These are phyloP conservation scores for Tipula helvola DNA, from an alignment of 2,888 invertebrate species.

Conservation along the genomic window DNA sequence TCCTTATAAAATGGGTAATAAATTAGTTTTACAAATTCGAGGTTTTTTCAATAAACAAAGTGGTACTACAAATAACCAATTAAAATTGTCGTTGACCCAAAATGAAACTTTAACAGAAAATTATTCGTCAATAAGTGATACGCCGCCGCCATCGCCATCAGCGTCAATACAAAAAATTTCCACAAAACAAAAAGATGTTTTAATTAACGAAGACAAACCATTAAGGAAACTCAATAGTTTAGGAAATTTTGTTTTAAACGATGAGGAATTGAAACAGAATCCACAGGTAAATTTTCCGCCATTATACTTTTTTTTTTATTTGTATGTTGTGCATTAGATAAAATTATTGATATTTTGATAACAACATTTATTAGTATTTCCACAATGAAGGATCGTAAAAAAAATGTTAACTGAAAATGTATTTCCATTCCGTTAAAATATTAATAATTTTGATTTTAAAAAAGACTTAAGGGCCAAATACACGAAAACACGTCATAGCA, in stretches of 20 bases:
- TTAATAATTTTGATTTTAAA: background rate
- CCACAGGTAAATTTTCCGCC: background rate
- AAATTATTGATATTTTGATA: background rate
- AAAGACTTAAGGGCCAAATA: no score
- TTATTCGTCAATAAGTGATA: background rate
- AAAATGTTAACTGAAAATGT: background rate
- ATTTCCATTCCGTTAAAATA: background rate
- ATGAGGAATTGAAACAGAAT: background rate
- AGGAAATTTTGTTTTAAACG: slow-evolving; percentile 6
- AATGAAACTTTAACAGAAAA: background rate
- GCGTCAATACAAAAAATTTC: background rate
- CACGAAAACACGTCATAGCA: no score
- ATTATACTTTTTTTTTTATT: background rate
- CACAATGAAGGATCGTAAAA: background rate
- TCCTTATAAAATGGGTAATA: slow-evolving; percentile 8
- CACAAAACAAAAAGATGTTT: background rate
- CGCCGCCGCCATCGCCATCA: background rate
- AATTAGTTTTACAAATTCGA: background rate
- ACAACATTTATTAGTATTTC: background rate
- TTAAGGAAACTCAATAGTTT: slow-evolving; percentile 4
- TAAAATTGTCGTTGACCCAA: background rate
- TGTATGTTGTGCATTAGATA: background rate
- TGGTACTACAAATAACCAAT: background rate
- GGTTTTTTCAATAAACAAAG: background rate
- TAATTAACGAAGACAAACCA: background rate